phyloP scores from a whole-genome alignment of 2,888 invertebrate species.

The Ernsta delagoae region DNA sequence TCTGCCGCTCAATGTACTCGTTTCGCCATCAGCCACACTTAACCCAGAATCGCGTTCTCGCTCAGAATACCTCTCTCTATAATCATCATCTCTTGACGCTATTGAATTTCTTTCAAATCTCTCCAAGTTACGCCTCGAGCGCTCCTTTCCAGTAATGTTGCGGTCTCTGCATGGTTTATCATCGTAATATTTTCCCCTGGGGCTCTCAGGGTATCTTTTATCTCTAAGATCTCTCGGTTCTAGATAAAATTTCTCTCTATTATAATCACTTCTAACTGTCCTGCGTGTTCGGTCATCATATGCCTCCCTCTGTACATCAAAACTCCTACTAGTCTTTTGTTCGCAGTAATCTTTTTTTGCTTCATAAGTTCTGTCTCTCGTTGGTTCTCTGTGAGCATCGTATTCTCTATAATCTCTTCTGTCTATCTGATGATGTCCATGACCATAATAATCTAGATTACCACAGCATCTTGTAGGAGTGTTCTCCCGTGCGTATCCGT shows the following conservation, averaged over 20 bases:
- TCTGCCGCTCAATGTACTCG: slow-evolving; percentile 69
- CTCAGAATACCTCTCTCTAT: slow-evolving; percentile 65
- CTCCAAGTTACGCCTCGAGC: slow-evolving; percentile 56
- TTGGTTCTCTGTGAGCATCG: slow-evolving; percentile 42
- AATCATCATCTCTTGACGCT: slow-evolving; percentile 68
- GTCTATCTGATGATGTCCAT: slow-evolving; percentile 47
- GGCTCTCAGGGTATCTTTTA: slow-evolving; percentile 54
- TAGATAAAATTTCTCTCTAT: slow-evolving; percentile 24
- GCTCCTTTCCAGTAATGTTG: slow-evolving; percentile 52
- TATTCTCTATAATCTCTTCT: slow-evolving; percentile 40
- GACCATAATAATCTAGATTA: slow-evolving; percentile 50
- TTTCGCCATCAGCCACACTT: slow-evolving; percentile 73
- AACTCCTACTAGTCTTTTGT: slow-evolving; percentile 70
- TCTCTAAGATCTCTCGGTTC: slow-evolving; percentile 44
- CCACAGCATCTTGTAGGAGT: slow-evolving; percentile 56
- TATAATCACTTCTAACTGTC: slow-evolving; percentile 60
- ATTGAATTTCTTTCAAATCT: slow-evolving; percentile 66
- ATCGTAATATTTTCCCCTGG: slow-evolving; percentile 52
- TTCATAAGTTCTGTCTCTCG: slow-evolving; percentile 52
- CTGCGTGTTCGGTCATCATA: slow-evolving; percentile 59
- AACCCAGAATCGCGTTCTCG: slow-evolving; percentile 73
- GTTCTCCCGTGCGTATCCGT: slow-evolving; percentile 53
- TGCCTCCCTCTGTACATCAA: slow-evolving; percentile 59
- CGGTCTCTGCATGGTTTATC: slow-evolving; percentile 44
- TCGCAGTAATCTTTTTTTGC: slow-evolving; percentile 59